Percentiles rank a stretch among this genome's conserved stretches.
Conservation (phyloP, 2,888 invertebrate species). For the Calephelis perditalis region DNA sequence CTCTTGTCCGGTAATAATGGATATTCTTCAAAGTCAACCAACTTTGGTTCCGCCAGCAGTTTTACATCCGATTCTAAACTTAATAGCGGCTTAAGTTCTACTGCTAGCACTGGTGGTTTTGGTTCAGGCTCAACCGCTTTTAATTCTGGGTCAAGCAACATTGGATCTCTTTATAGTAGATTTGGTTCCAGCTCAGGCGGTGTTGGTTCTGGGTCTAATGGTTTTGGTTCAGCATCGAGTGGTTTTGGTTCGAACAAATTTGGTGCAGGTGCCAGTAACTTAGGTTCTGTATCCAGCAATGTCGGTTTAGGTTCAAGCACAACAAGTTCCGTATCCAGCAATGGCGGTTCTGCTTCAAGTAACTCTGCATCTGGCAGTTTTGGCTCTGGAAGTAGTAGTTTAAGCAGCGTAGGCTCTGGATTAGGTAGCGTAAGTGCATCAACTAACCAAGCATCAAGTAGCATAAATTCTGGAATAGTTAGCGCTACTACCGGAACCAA, state of each 20-base stretch:
- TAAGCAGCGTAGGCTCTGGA: background rate
- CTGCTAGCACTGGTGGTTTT: constrained; percentile 6
- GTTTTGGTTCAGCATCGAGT: constrained; percentile 18
- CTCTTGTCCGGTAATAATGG: background rate
- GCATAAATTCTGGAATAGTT: background rate
- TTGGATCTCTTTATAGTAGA: constrained; percentile 2
- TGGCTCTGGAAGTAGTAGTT: constrained; percentile 23
- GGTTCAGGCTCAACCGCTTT: constrained; percentile 9
- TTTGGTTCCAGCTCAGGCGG: constrained; percentile 6
- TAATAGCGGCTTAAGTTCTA: constrained; percentile 4
- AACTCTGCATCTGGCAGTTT: constrained; percentile 14
- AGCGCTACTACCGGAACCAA: background rate
- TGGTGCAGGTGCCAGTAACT: constrained; percentile 11
- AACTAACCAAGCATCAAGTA: background rate
- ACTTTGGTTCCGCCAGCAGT: constrained; percentile 13
- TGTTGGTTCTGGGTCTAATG: constrained; percentile 13
- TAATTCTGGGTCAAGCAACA: constrained; percentile 12
- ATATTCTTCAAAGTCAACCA: constrained; percentile 13
- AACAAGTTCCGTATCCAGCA: constrained; percentile 20
- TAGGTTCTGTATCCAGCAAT: constrained; percentile 16
- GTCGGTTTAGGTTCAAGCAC: constrained; percentile 21
- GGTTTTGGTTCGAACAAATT: constrained; percentile 7
- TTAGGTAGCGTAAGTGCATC: background rate
- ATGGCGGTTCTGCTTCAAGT: constrained; percentile 22
- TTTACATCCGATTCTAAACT: constrained; percentile 12